Percentiles rank a stretch among this genome's conserved stretches.
Evolutionary conservation across 2,113 vertebrate species (phyloP).

Genomic region (Hemicordylus capensis): DNA sequence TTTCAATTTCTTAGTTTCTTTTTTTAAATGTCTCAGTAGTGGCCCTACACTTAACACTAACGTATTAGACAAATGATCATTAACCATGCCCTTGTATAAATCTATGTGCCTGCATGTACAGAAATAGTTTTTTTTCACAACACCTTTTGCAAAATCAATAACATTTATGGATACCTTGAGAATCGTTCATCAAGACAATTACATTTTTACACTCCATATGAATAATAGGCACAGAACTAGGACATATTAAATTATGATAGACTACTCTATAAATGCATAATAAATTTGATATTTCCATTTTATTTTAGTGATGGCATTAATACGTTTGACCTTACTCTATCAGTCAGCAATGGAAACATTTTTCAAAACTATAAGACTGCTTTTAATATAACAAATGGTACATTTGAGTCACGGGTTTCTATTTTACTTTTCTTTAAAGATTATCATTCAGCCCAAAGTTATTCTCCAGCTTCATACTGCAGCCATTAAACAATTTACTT

Average conservation of each 20-base stretch:
- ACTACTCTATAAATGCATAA: constrained; percentile 51
- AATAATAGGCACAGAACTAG: constrained; percentile 50
- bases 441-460: background rate
- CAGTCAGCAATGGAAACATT: constrained; percentile 16
- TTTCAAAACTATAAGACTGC: constrained; percentile 25
- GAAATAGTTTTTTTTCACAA: constrained; percentile 52
- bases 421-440: constrained; percentile 7
- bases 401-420: constrained; percentile 18
- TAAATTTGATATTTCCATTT: constrained; percentile 63
- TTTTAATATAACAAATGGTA: constrained; percentile 40
- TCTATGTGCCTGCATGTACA: constrained; percentile 36
- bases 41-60: constrained; percentile 28
- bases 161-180: constrained; percentile 38
- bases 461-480: background rate
- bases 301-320: constrained; percentile 60
- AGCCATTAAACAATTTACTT: background rate
- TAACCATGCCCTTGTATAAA: constrained; percentile 48
- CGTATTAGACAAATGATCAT: constrained; percentile 31
- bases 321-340: constrained; percentile 49
- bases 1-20: constrained; percentile 15
- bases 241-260: constrained; percentile 54
- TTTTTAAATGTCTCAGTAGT: constrained; percentile 7
- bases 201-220: constrained; percentile 57
- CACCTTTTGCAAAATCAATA: constrained; percentile 64
- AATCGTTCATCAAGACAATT: constrained; percentile 65